Evolutionary conservation across 2,888 invertebrate genomes (phyloP), one percentile per base, ranked within the genome.

Genomic region (Thera britannica): DNA sequence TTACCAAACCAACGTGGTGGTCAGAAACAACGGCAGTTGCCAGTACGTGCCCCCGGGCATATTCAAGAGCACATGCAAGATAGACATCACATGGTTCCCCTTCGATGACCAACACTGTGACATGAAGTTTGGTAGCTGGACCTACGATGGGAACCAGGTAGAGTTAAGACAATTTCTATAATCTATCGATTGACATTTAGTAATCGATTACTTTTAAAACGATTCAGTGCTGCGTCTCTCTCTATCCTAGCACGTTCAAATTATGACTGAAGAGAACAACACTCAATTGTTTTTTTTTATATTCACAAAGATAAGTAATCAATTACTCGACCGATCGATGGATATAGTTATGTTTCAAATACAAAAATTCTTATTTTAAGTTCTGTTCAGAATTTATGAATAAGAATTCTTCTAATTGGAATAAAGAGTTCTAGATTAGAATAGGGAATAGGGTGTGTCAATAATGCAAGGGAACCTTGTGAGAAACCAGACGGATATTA

Each of bases 51-150:
- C 99, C 90, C 99, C 99, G 93, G 99, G 99, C 94, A 99, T 99
- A 95, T 99, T 99, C 96, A 99, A 99, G 96, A 98, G 99, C 96
- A 99, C 99, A 95, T 99, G 99, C 97, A 98, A 98, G 96, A 99
- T 99, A 95, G 98, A 99, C 96, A 99, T 99, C 96, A 99, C 99
- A 94, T 99, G 99, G 99, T 99, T 99, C 96, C 99, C 99, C 94
- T 99, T 99, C 96, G 99, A 99, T 96, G 99, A 99, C 95, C 99
- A 99, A 96, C 97, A 97, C 95, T 99, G 99, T 96, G 97, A 98
- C 95, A 98, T 99, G 98, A 98, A 99, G 96, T 99, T 99, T 94
- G 99, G 99, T 95, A 99, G 99, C 95, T 99, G 99, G 99, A 99
- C 99, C 89, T 99, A 99, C 95, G 98, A 98, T 94, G 98, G 98